A percentile compares a stretch with the other conserved stretches of the same genome.
These are phyloP conservation scores for Equus quagga DNA, from an alignment of 2,113 vertebrate genomes.

Conservation along the genomic window DNA sequence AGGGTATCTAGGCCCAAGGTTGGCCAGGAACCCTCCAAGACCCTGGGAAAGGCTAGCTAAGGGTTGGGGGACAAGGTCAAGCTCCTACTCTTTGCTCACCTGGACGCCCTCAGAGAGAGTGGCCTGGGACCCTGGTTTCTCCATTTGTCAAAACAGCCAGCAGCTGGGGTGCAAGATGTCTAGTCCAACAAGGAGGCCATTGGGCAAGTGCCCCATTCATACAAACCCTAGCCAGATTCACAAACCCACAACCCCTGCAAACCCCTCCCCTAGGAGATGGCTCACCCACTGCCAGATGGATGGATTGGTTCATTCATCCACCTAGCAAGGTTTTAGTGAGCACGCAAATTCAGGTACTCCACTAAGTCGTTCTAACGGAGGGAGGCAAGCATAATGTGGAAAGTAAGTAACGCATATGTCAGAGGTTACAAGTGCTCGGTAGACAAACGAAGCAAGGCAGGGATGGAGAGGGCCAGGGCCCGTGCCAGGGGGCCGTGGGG, in stretches of 20 bases:
- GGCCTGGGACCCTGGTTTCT: background rate
- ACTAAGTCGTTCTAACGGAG: accelerated
- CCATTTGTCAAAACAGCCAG: background rate
- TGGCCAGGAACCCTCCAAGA: background rate
- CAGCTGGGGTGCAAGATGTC: no score
- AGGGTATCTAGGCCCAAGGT: background rate
- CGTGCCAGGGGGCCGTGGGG: accelerated
- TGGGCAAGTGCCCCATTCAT: background rate
- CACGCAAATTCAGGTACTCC: accelerated
- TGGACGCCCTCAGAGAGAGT: background rate
- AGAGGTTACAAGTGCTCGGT: accelerated
- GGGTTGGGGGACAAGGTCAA: background rate
- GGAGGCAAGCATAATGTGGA: background rate
- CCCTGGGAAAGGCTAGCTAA: background rate
- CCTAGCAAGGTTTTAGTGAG: background rate
- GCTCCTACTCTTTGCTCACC: background rate
- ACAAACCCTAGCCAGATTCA: background rate
- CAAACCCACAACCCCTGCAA: background rate
- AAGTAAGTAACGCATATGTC: accelerated
- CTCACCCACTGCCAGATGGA: background rate
- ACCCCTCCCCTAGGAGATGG: accelerated
- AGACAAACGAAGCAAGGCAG: background rate
- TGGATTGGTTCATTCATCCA: no score
- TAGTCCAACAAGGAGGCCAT: background rate
- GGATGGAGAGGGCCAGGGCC: background rate